Evolutionary conservation across 2,113 vertebrate genomes (phyloP), one percentile per base, ranked within the genome.

Genomic region (Pachycephala philippinensis): DNA sequence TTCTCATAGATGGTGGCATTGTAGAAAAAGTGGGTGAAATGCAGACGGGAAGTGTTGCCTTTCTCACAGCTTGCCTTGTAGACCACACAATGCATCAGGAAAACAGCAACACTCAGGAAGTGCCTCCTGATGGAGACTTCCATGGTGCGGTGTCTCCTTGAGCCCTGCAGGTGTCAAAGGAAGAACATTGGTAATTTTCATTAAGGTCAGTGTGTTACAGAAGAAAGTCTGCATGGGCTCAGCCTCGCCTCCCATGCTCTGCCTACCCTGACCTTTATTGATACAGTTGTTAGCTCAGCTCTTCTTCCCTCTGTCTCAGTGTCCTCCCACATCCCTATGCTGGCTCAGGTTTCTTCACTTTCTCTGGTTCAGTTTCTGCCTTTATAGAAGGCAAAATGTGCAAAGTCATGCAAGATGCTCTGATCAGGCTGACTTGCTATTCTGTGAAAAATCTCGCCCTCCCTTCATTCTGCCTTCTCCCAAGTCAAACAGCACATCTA

Each of bases 1-100:
- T 99, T 99, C 95, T 99, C 99, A 2, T 98, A 98, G 97, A 99
- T 99, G 71, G 98, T 98, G 56, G 98, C 97, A n/a, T 99, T 99
- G 97, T 99, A 99, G 74, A 99, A 98, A 56, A 98, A 97, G 81
- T 99, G 98, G 3, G 99, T 99, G 97, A 99, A 99, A 93, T 95
- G 98, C 64, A 99, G 90, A 5, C 97, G 97, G 49, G 98, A 98
- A 90, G 95, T 87, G 65, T 27, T 74, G 90, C 97, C 94, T 81
- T 98, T 99, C 87, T 97, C 98, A 50, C 91, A 87, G 82, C 50
- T 96, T 4, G 94, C 97, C 19, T 98, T 92, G 89, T 87, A 98
- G 87, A 93, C 88, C 39, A 85, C 87, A 50, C 95, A 86, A 12
- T 94, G 97, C 61, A 98, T 81, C 57, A 99, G 92, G 79, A 98